Percentiles rank a stretch among this genome's conserved stretches.
Conservation (phyloP, 2,113 vertebrate genomes). For the Alectura lathami region DNA sequence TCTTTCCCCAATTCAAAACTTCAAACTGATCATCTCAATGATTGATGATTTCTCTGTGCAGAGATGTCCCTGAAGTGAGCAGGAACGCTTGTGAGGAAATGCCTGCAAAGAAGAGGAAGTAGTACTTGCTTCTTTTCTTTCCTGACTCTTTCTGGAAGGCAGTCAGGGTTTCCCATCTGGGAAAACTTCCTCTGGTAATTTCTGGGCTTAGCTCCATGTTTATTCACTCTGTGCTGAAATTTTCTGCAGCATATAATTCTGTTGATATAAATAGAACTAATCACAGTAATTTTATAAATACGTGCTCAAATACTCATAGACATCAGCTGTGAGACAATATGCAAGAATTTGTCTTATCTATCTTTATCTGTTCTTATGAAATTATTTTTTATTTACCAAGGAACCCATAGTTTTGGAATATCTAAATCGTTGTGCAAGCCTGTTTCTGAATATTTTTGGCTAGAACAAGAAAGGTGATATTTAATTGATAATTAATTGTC, state of each 20-base stretch:
- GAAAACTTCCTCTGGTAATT: not conserved
- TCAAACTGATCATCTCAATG: not conserved
- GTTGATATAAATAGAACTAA: not conserved
- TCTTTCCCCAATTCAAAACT: not conserved
- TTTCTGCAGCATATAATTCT: not conserved
- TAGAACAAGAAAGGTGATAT: not conserved
- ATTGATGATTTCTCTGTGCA: not conserved
- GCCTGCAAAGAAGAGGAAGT: not conserved
- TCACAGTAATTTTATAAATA: not conserved
- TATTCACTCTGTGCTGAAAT: not conserved
- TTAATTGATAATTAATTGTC: too few relatives aligned
- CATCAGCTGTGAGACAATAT: not conserved
- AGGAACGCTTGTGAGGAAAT: not conserved
- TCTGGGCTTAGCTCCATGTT: not conserved
- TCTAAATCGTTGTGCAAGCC: not conserved
- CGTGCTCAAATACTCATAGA: not conserved
- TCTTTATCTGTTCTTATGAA: not conserved
- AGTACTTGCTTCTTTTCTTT: not conserved
- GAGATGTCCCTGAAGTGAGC: not conserved
- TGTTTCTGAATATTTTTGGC: not conserved
- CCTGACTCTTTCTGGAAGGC: not conserved
- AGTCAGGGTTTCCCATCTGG: not conserved
- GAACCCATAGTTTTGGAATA: not conserved
- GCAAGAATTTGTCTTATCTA: not conserved
- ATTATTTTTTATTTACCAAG: not conserved